These are phyloP conservation scores for Magallana ariakensis DNA, from an alignment of 1,140 invertebrate genomes.

Conservation along the genomic window DNA sequence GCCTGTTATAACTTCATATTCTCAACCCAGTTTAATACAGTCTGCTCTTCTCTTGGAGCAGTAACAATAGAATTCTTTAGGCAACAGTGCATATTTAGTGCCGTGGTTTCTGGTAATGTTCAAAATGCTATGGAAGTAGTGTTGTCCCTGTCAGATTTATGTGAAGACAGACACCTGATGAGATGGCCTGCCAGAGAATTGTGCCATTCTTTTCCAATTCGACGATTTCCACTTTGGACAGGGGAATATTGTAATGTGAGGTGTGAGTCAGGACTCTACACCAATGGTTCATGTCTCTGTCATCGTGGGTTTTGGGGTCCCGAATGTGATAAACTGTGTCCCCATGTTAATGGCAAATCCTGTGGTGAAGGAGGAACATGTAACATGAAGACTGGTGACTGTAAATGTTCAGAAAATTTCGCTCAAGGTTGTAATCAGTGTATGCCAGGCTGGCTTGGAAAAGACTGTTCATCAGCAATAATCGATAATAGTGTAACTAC, in stretches of 20 bases:
- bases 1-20: slow-evolving; percentile 45
- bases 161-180: slow-evolving; percentile 33
- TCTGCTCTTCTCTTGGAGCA: slow-evolving; percentile 50
- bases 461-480: slow-evolving; percentile 56
- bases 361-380: slow-evolving; percentile 59
- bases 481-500: slow-evolving; percentile 6
- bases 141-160: slow-evolving; percentile 52
- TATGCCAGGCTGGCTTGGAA: slow-evolving; percentile 58
- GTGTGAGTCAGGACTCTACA: slow-evolving; percentile 56
- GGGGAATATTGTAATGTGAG: slow-evolving; percentile 52
- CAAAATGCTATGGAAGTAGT: slow-evolving; percentile 53
- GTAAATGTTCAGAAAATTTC: slow-evolving; percentile 57
- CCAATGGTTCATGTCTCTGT: slow-evolving; percentile 50
- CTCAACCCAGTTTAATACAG: slow-evolving; percentile 47
- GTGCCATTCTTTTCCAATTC: slow-evolving; percentile 56
- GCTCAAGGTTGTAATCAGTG: slow-evolving; percentile 55
- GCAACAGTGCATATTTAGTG: slow-evolving; percentile 56
- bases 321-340: slow-evolving; percentile 57
- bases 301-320: slow-evolving; percentile 60
- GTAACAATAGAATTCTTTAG: slow-evolving; percentile 38
- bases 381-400: slow-evolving; percentile 49
- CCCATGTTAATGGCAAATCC: slow-evolving; percentile 7
- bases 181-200: slow-evolving; percentile 54
- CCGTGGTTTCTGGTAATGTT: not conserved
- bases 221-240: slow-evolving; percentile 59